Percentiles rank a stretch among this genome's conserved stretches.
phyloP scores from a whole-genome alignment of 1,140 invertebrate species.

The Cataglyphis hispanica region DNA sequence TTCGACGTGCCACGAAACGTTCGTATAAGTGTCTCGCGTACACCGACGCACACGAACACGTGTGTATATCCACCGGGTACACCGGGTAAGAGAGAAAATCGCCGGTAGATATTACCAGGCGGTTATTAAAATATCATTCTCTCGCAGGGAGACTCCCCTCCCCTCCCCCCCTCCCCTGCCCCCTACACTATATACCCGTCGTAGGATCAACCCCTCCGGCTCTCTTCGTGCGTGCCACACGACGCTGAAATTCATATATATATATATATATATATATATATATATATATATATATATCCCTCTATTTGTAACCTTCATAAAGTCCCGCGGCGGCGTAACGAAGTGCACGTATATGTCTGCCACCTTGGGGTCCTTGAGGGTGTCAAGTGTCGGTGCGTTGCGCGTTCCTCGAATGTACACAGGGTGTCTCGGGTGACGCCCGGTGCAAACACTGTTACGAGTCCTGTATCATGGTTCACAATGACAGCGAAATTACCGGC shows the following conservation, averaged over 20 bases:
- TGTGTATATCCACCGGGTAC: background rate
- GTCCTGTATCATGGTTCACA: background rate
- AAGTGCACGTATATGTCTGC: slow-evolving; percentile 48
- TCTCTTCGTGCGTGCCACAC: background rate
- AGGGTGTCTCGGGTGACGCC: background rate
- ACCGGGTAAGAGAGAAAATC: slow-evolving; percentile 28
- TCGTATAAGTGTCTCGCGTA: slow-evolving; percentile 44
- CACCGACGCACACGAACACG: background rate
- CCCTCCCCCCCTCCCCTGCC: background rate
- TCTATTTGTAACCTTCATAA: slow-evolving; percentile 51
- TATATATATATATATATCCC: too few relatives aligned
- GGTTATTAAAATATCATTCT: slow-evolving; percentile 75
- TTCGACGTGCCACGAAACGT: background rate
- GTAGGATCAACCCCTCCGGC: slow-evolving; percentile 26
- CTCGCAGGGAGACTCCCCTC: background rate
- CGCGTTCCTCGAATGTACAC: background rate
- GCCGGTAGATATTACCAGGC: slow-evolving; percentile 37
- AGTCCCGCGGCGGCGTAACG: slow-evolving; percentile 17
- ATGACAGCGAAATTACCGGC: background rate
- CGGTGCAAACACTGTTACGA: background rate
- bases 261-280: too few relatives aligned
- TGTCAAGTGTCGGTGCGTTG: slow-evolving; percentile 1
- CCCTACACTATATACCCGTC: too few relatives aligned
- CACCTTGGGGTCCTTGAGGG: background rate
- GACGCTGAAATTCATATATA: slow-evolving; percentile 43